A percentile compares a stretch with the other conserved stretches of the same genome.
Evolutionary conservation across 2,113 vertebrate genomes (phyloP).

Genomic region (Pelmatolapia mariae): DNA sequence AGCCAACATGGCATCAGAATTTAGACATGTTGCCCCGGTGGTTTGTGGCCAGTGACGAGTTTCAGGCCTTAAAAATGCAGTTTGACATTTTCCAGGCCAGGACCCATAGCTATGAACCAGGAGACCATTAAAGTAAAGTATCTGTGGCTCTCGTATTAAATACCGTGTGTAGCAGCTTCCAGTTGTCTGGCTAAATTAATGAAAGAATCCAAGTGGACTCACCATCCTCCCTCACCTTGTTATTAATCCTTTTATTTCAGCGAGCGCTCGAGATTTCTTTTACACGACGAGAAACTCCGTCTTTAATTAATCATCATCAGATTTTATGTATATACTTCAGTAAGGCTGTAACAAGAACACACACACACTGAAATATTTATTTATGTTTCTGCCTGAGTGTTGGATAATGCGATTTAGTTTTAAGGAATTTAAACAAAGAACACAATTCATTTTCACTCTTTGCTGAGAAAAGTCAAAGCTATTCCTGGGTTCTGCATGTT

Average conservation of each 20-base stretch:
- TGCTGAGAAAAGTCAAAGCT: not conserved
- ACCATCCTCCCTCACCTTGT: not conserved
- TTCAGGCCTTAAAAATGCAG: not conserved
- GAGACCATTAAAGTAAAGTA: not conserved
- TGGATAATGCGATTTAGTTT: not conserved
- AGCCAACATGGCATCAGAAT: slow-evolving; percentile 9
- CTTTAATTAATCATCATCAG: slow-evolving; percentile 32
- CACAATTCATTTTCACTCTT: not conserved
- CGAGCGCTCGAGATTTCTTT: not conserved
- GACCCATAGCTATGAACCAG: not conserved
- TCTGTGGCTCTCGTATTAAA: not conserved
- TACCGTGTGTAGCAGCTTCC: not conserved
- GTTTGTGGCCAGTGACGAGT: not conserved
- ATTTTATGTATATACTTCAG: not conserved
- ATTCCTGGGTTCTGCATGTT: not conserved
- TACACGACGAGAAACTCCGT: rapidly evolving
- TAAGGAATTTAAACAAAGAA: not conserved
- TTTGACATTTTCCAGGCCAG: slow-evolving; percentile 5
- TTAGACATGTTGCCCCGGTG: not conserved
- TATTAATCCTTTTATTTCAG: not conserved
- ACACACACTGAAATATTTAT: not conserved
- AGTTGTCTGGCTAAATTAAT: not conserved
- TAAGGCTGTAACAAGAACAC: not conserved
- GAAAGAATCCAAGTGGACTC: not conserved
- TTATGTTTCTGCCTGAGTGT: not conserved